A percentile compares a stretch with the other conserved stretches of the same genome.
Conservation (phyloP, 2,888 invertebrate species). For the Oscheius sp. region DNA sequence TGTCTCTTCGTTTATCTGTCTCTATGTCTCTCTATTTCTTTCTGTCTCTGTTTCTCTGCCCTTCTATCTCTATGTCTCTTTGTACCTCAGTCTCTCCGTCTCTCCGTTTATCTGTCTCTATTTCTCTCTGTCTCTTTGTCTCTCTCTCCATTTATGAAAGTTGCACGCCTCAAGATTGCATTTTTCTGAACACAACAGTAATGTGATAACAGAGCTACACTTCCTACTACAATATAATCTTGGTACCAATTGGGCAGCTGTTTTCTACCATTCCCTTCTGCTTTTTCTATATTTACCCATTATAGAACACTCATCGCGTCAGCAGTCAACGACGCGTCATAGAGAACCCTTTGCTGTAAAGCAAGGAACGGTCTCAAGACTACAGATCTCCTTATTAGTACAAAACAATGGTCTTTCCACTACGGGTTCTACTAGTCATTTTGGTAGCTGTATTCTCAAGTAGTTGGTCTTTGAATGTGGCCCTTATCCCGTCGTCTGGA, state of each 20-base stretch:
- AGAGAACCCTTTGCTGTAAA: too few relatives aligned
- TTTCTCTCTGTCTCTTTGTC: conserved; percentile 2
- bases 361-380: too few relatives aligned
- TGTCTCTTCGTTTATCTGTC: conserved; percentile 1
- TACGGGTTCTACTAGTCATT: neutral
- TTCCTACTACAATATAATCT: too few relatives aligned
- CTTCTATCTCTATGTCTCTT: neutral
- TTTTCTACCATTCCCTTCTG: too few relatives aligned
- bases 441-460: neutral
- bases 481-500: conserved; percentile 66
- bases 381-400: neutral
- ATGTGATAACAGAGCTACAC: too few relatives aligned
- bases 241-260: too few relatives aligned
- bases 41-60: neutral
- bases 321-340: too few relatives aligned
- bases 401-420: conserved; percentile 8
- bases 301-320: too few relatives aligned
- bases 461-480: conserved; percentile 41
- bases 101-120: conserved; percentile 3
- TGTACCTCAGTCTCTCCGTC: neutral
- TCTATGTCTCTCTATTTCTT: neutral
- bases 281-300: too few relatives aligned
- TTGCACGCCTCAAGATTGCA: neutral
- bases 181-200: too few relatives aligned
- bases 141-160: too few relatives aligned